Evolutionary conservation across 2,888 invertebrate species (phyloP).

Genomic region (Dasypogon diadema): DNA sequence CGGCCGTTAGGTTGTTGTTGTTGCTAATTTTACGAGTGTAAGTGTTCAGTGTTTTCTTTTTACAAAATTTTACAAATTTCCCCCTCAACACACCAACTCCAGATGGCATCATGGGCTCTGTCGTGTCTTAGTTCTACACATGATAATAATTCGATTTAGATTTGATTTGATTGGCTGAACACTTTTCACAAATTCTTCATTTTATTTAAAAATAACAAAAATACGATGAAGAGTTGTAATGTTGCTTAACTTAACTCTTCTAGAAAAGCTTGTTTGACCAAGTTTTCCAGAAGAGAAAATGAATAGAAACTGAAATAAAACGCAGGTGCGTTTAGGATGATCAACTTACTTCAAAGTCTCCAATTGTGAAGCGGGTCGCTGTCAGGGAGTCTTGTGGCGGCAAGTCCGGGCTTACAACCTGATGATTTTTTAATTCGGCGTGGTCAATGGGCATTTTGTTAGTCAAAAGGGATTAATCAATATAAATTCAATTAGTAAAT

Average conservation of each 20-base stretch:
- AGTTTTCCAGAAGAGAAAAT: too few relatives aligned
- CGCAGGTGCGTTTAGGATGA: not conserved
- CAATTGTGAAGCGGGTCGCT: conserved; percentile 78
- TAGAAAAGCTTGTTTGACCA: too few relatives aligned
- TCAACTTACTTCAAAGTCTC: conserved; percentile 81
- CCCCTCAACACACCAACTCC: not conserved
- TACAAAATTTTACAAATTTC: conserved; percentile 38
- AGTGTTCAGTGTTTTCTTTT: conserved; percentile 20
- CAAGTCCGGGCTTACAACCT: conserved; percentile 75
- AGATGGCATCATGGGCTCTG: not conserved
- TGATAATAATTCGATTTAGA: conserved; percentile 7
- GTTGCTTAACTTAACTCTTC: too few relatives aligned
- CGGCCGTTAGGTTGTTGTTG: conserved; percentile 26
- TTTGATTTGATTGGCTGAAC: too few relatives aligned
- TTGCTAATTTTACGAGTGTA: conserved; percentile 29
- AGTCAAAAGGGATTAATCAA: conserved; percentile 22
- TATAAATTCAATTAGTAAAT: conserved; percentile 24
- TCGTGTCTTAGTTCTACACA: conserved; percentile 25
- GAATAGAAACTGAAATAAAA: too few relatives aligned
- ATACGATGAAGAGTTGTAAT: too few relatives aligned
- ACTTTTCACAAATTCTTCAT: too few relatives aligned
- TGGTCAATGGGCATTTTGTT: not conserved
- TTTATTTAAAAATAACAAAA: too few relatives aligned
- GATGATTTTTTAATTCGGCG: conserved; percentile 31
- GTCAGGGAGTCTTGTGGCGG: conserved; percentile 72